These are phyloP conservation scores for Delphinapterus leucas DNA, from an alignment of 2,113 vertebrate genomes.

Conservation along the genomic window DNA sequence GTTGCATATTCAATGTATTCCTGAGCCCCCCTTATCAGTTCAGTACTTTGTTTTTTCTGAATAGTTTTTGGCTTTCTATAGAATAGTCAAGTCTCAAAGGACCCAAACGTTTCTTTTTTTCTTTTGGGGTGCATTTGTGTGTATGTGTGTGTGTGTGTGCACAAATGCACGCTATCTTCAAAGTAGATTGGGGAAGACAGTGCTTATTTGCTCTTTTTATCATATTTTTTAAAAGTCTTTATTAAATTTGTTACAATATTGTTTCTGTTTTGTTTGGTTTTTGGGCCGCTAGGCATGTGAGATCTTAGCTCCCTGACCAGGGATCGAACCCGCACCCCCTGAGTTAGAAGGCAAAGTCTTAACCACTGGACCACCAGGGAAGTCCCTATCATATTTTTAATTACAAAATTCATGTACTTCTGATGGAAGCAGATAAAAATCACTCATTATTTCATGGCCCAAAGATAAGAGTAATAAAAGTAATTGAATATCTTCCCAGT, in stretches of 20 bases:
- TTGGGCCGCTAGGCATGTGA: no score
- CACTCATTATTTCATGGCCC: background rate
- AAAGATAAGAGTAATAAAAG: slow-evolving; percentile 28
- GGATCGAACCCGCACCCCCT: no score
- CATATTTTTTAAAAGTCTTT: background rate
- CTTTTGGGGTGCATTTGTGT: background rate
- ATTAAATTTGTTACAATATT: no score
- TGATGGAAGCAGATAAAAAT: background rate
- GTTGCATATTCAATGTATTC: background rate
- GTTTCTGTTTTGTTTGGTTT: no score
- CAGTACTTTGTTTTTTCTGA: background rate
- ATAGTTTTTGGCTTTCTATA: background rate
- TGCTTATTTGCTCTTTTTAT: background rate
- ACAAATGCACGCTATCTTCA: background rate
- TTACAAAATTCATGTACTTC: background rate
- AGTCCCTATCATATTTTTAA: background rate
- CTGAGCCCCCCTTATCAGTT: background rate
- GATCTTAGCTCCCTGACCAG: no score
- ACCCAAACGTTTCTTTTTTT: background rate
- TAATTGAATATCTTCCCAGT: background rate
- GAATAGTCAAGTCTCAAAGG: background rate
- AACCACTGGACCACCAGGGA: no score
- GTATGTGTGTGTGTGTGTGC: background rate
- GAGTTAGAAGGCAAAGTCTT: no score
- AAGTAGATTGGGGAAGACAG: background rate